Evolutionary conservation across 1,140 invertebrate species (phyloP).

Genomic region (Melanaphis sacchari): DNA sequence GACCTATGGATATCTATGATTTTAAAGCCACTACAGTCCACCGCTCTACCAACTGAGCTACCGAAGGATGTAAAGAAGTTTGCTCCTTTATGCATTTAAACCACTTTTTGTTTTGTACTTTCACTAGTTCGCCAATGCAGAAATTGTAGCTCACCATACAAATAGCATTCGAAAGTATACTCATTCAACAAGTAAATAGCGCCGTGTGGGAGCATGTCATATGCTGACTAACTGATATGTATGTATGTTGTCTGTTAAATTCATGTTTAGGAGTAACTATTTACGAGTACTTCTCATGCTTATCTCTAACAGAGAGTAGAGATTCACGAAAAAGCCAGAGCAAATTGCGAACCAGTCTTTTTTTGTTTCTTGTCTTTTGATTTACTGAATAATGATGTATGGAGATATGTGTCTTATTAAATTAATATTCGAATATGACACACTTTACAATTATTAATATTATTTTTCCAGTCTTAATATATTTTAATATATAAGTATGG

Average conservation of each 20-base stretch:
- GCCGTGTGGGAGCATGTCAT: background rate
- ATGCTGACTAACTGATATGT: background rate
- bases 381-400: too few species aligned
- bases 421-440: too few species aligned
- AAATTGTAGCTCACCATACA: background rate
- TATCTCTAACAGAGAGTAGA: too few species aligned
- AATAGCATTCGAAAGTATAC: background rate
- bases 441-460: too few species aligned
- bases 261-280: background rate
- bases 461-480: too few species aligned
- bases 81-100: background rate
- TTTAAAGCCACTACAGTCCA: constrained; percentile 75
- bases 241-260: background rate
- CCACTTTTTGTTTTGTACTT: background rate
- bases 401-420: too few species aligned
- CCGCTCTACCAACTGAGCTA: constrained; percentile 89
- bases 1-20: constrained; percentile 62
- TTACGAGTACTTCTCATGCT: background rate
- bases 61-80: constrained; percentile 69
- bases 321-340: too few species aligned
- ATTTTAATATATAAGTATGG: too few species aligned
- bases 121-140: background rate
- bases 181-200: background rate
- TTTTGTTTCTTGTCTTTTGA: too few species aligned
- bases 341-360: too few species aligned